Evolutionary conservation across 2,888 invertebrate genomes (phyloP), one percentile per base, ranked within the genome.

Genomic region (Dione vanillae): DNA sequence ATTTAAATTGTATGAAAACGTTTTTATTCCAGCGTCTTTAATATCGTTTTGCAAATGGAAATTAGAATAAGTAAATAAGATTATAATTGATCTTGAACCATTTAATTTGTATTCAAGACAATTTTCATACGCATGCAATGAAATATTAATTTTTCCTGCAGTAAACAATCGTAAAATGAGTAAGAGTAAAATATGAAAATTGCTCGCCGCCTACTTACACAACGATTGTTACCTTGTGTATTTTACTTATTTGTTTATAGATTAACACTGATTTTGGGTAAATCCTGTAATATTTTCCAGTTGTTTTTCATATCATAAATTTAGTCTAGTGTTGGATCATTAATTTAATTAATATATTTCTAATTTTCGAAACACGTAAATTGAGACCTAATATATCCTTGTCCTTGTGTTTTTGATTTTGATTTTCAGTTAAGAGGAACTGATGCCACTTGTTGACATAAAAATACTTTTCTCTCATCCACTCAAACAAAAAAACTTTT

Each of bases 31-130:
- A 1, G 45, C 45, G 27, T 1, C 45, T 47, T 16, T 27, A 16
- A 14, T 59, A 9, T 59, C 14, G 5, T n/a, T 43, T 2, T 0
- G 35, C 45, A 1, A 12, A 56, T 56, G 27, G 35, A 52, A 52
- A 52, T 35, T n/a, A 16, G 35, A 37, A 11, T 56, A 35, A 56
- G 16, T 37, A 56, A 56, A 56, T 37, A 56, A 16, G 16, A 56
- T 16, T 56, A 19, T 56, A 56, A 56, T 56, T 56, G 37, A 16
- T 56, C 37, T 56, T 37, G 54, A 54, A 54, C 35, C 14, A 37
- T 54, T 54, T 37, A 14, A 9, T 54, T 37, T 54, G 16, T 56
- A 40, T 56, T 37, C 16, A 56, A 56, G 6, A 56, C 56, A 56
- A 37, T 49, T 49, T 49, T 56, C 16, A 37, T n/a, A 11, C 56